A percentile compares a stretch with the other conserved stretches of the same genome.
Evolutionary conservation across 1,140 invertebrate species (phyloP).

Genomic region (Drosophila elegans): DNA sequence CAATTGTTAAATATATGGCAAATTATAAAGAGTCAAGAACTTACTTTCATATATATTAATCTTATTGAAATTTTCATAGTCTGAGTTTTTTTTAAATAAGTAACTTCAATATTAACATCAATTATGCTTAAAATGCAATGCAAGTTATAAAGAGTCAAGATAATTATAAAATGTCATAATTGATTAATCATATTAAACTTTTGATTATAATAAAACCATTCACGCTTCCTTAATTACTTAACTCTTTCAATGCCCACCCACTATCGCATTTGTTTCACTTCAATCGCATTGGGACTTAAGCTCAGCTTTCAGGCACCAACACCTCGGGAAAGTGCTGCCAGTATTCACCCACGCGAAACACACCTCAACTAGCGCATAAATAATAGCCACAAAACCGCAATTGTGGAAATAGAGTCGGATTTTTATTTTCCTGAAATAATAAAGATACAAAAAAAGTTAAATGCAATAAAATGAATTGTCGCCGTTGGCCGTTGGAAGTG

Average conservation of each 20-base stretch:
- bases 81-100: no score
- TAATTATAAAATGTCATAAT: no score
- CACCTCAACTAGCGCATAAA: conserved; percentile 56
- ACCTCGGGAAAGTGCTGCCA: conserved; percentile 28
- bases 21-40: no score
- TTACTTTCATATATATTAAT: no score
- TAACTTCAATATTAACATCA: no score
- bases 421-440: conserved; percentile 56
- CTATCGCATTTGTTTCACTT: conserved; percentile 1
- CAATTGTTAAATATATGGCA: no score
- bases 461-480: conserved; percentile 46
- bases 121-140: no score
- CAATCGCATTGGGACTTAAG: conserved; percentile 1
- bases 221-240: conserved; percentile 13
- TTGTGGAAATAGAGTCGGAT: conserved; percentile 60
- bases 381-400: conserved; percentile 69
- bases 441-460: conserved; percentile 37
- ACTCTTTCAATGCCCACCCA: conserved; percentile 1
- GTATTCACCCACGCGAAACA: conserved; percentile 27
- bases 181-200: not conserved
- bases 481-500: not conserved
- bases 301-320: conserved; percentile 26
- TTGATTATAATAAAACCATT: not conserved
- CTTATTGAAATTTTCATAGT: no score
- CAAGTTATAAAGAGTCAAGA: no score